Evolutionary conservation across 2,113 vertebrate species (phyloP).

Genomic region (Notothenia coriiceps): DNA sequence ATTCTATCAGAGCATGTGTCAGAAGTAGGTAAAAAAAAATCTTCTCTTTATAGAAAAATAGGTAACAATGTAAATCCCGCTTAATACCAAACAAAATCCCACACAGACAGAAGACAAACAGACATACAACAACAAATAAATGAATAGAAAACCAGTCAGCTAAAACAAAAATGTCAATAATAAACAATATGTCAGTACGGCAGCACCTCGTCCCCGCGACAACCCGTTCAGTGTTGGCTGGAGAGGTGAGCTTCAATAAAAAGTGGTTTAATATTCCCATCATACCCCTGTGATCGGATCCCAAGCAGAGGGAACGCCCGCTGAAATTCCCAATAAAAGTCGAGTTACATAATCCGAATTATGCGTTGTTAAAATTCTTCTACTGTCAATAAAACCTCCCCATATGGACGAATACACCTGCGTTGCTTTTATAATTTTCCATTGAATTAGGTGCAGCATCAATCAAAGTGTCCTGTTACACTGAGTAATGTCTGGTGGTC

Average conservation of each 20-base stretch:
- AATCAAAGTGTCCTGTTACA: neutral
- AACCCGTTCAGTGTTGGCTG: conserved; percentile 34
- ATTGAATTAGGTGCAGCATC: neutral
- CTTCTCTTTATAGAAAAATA: no score
- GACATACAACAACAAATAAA: no score
- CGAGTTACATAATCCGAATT: conserved; percentile 13
- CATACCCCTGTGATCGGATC: neutral
- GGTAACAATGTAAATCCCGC: no score
- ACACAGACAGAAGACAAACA: no score
- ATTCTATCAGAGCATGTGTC: no score
- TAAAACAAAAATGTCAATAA: no score
- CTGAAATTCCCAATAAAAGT: neutral
- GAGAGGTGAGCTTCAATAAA: conserved; percentile 83
- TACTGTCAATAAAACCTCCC: neutral
- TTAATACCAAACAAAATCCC: no score
- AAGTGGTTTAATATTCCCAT: neutral
- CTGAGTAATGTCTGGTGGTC: neutral
- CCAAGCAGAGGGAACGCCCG: neutral
- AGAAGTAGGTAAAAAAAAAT: no score
- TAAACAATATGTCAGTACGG: no score
- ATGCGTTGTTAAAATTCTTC: neutral
- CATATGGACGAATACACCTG: neutral
- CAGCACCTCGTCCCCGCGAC: no score
- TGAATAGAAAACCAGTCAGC: no score
- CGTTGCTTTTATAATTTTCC: neutral